These are phyloP conservation scores for Zaprionus davidi DNA, from an alignment of 1,140 invertebrate species.

Conservation along the genomic window DNA sequence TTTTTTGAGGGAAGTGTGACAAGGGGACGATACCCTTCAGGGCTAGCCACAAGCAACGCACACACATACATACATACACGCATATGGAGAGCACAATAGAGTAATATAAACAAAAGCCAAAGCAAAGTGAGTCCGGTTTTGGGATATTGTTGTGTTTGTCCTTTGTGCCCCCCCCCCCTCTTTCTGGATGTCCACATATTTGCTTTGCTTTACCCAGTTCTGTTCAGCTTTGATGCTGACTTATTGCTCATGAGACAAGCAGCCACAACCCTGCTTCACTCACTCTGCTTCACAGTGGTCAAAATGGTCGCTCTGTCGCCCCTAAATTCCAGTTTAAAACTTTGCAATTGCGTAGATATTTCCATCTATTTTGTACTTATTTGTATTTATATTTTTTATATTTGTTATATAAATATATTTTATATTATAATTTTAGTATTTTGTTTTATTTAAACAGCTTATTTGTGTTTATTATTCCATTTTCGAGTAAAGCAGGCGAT, in stretches of 20 bases:
- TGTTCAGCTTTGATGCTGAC: conserved; percentile 1
- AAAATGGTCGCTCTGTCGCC: too few species aligned
- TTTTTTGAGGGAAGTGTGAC: not conserved
- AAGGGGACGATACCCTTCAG: not conserved
- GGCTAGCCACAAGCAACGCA: not conserved
- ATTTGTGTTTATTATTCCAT: too few species aligned
- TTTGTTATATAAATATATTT: too few species aligned
- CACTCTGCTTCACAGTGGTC: too few species aligned
- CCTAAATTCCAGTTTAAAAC: too few species aligned
- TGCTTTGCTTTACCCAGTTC: not conserved
- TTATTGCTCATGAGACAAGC: conserved; percentile 28
- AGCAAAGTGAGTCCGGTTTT: conserved; percentile 33
- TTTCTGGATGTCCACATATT: not conserved
- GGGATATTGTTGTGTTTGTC: conserved; percentile 24
- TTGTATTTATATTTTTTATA: too few species aligned
- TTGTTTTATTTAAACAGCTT: too few species aligned
- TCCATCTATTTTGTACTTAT: too few species aligned
- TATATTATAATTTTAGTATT: too few species aligned
- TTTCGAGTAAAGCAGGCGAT: too few species aligned
- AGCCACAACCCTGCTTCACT: not conserved
- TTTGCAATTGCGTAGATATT: too few species aligned
- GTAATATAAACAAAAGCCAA: conserved; percentile 39
- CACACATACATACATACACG: not conserved
- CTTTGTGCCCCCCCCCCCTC: not conserved
- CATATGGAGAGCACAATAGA: not conserved